These are phyloP conservation scores for Melanotaenia duboulayi DNA, from an alignment of 2,113 vertebrate species.

Conservation along the genomic window DNA sequence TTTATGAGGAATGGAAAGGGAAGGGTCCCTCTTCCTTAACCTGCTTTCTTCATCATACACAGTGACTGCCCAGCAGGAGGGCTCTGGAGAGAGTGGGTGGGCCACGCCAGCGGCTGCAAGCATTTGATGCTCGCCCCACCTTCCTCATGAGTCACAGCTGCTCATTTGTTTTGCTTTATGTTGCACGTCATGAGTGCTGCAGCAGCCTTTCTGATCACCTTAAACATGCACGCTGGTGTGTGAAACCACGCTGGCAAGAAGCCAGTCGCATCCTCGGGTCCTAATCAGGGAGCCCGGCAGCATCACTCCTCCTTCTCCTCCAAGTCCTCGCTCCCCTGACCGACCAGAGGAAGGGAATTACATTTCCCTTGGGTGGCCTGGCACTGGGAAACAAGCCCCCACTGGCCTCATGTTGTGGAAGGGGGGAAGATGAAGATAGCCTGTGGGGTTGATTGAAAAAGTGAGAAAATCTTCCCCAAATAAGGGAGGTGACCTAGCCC, in stretches of 20 bases:
- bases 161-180: constrained; percentile 72
- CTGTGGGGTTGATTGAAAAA: constrained; percentile 75
- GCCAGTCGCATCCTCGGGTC: constrained; percentile 47
- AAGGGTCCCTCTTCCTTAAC: constrained; percentile 48
- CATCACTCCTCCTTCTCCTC: constrained; percentile 32
- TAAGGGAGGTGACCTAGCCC: constrained; percentile 74
- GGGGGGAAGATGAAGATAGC: constrained; percentile 63
- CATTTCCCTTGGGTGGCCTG: constrained; percentile 70
- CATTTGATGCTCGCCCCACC: constrained; percentile 59
- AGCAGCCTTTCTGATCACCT: constrained; percentile 60
- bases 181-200: constrained; percentile 25
- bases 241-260: constrained; percentile 42
- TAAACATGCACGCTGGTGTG: constrained; percentile 58
- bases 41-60: constrained; percentile 56
- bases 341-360: constrained; percentile 71
- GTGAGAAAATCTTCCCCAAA: constrained; percentile 74
- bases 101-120: constrained; percentile 4
- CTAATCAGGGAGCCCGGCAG: constrained; percentile 56
- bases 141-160: constrained; percentile 56
- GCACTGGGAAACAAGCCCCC: constrained; percentile 61
- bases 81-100: constrained; percentile 20
- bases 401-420: constrained; percentile 51
- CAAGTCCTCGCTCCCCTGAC: constrained; percentile 40
- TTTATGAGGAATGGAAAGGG: constrained; percentile 67
- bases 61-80: constrained; percentile 40